Conservation (phyloP, 2,888 invertebrate genomes). For the Drosophila nigricruria region DNA sequence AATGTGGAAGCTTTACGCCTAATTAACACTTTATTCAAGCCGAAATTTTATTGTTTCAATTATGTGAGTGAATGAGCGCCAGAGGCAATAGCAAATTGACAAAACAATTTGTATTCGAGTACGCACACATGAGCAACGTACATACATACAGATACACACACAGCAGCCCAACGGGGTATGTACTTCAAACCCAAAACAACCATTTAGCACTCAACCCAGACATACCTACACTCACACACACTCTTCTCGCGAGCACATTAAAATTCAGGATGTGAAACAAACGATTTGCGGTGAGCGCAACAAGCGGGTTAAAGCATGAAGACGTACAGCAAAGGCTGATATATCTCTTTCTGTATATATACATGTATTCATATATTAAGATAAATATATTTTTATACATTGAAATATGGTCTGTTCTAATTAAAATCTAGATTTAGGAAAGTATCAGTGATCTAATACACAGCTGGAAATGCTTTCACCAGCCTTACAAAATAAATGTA, state of each 20-base stretch:
- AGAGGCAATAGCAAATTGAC: conserved; percentile 50
- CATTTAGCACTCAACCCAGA: conserved; percentile 23
- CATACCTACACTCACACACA: conserved; percentile 13
- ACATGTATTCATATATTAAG: not conserved
- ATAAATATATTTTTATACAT: too few species aligned
- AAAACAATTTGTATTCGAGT: conserved; percentile 61
- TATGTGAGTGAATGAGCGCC: conserved; percentile 58
- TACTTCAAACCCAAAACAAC: conserved; percentile 23
- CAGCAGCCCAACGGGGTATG: conserved; percentile 33
- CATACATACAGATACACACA: conserved; percentile 19
- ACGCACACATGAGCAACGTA: conserved; percentile 22
- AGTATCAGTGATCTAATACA: too few species aligned
- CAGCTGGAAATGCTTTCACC: too few species aligned
- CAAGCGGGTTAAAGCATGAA: conserved; percentile 28
- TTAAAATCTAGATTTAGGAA: too few species aligned
- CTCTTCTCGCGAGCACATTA: conserved; percentile 58
- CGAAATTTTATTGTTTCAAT: conserved; percentile 75
- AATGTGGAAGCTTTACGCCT: conserved; percentile 67
- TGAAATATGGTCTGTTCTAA: too few species aligned
- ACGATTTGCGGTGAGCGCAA: conserved; percentile 68
- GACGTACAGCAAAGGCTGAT: too few species aligned
- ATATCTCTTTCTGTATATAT: too few species aligned
- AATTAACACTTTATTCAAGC: conserved; percentile 77
- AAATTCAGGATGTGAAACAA: conserved; percentile 76
- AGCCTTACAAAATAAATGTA: too few species aligned